Evolutionary conservation across 30 jellyfish, hydroid and myxozoan species (phyloP).

Genomic region (Hydra vulgaris): DNA sequence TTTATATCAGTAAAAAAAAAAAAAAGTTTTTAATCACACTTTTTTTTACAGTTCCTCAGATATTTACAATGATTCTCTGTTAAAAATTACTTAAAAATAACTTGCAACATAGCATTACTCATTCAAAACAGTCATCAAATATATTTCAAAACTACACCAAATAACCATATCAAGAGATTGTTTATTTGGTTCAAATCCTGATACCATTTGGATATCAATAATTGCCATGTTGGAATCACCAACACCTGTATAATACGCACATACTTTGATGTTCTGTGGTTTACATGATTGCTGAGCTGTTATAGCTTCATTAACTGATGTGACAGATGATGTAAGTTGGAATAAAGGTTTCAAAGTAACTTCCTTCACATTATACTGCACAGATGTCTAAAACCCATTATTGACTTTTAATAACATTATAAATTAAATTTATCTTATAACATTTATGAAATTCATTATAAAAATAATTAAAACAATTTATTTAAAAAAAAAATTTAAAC

Average conservation of each 20-base stretch:
- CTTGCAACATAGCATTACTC: no score
- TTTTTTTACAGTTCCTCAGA: no score
- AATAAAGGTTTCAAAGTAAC: constrained; percentile 44
- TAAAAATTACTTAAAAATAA: no score
- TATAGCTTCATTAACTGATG: neutral
- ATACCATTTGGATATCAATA: constrained; percentile 60
- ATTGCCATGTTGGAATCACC: constrained; percentile 84
- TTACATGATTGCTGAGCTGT: constrained; percentile 18
- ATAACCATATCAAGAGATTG: constrained; percentile 44
- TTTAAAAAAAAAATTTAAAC: neutral
- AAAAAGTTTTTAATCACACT: no score
- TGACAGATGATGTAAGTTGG: neutral
- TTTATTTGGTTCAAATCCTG: constrained; percentile 57
- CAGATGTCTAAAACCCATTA: constrained; percentile 33
- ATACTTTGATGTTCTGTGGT: constrained; percentile 42
- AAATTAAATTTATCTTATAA: neutral
- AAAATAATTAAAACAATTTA: no score
- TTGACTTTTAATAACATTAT: neutral
- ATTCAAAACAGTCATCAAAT: no score
- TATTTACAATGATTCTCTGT: no score
- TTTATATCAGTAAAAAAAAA: no score
- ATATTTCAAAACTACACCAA: no score
- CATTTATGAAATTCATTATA: no score
- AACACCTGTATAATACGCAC: constrained; percentile 46
- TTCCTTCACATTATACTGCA: constrained; percentile 37